These are phyloP conservation scores for Puntigrus tetrazona DNA, from an alignment of 2,113 vertebrate genomes.

Conservation along the genomic window DNA sequence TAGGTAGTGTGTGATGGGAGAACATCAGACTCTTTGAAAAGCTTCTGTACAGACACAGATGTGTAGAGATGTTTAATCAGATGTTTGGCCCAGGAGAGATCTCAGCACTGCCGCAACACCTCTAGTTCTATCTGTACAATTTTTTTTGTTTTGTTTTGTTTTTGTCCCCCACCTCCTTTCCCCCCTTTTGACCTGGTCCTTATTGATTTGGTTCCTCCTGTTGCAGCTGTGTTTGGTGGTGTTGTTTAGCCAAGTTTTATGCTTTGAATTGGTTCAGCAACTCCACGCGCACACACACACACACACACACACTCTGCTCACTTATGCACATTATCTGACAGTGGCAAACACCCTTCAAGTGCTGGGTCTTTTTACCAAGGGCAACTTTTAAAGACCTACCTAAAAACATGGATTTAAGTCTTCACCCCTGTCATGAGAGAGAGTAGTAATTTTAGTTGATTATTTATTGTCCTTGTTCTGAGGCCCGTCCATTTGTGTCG, in stretches of 20 bases:
- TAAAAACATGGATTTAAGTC: slow-evolving; percentile 5
- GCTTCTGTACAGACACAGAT: not conserved
- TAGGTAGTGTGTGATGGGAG: not conserved
- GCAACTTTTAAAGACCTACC: slow-evolving; percentile 5
- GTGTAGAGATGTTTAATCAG: not conserved
- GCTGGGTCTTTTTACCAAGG: not conserved
- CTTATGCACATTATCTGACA: not conserved
- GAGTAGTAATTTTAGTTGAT: slow-evolving; percentile 19
- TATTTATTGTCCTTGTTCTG: slow-evolving; percentile 26
- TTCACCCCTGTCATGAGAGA: not conserved
- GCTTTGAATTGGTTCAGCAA: not conserved
- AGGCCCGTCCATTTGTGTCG: not conserved
- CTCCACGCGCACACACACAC: not conserved
- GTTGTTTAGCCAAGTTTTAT: slow-evolving; percentile 1
- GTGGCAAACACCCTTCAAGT: not conserved
- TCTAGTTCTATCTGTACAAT: not conserved
- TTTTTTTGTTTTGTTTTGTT: not conserved
- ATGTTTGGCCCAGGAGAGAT: not conserved
- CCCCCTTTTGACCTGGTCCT: not conserved
- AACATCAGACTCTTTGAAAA: not conserved
- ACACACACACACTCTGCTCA: not conserved
- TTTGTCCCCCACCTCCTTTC: not conserved
- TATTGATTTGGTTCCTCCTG: not conserved
- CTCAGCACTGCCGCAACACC: slow-evolving; percentile 22
- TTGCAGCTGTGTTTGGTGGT: slow-evolving; percentile 24